Evolutionary conservation across 2,888 invertebrate species (phyloP).

Genomic region (Deroplatys truncata): DNA sequence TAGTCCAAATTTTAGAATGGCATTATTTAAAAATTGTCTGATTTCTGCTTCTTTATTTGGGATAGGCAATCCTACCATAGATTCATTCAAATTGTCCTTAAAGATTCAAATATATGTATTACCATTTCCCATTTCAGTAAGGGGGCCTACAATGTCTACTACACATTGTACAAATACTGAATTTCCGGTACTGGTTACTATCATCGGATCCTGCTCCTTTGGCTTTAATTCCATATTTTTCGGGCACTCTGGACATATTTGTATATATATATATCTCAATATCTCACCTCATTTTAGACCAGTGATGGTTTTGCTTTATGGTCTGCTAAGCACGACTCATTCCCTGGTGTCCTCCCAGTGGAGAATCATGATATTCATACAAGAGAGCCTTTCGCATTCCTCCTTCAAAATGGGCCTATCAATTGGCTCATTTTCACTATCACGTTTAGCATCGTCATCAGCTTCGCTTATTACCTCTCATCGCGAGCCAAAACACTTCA

Average conservation of each 20-base stretch:
- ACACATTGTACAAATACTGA: neutral
- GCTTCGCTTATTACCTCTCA: too few species aligned
- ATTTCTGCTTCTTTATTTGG: conserved; percentile 37
- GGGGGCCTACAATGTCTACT: neutral
- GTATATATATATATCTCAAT: neutral
- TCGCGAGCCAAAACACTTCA: too few species aligned
- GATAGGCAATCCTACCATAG: conserved; percentile 31
- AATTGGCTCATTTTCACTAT: neutral
- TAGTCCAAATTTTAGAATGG: conserved; percentile 32
- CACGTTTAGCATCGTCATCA: too few species aligned
- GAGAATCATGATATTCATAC: neutral
- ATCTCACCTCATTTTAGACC: neutral
- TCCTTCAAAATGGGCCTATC: neutral
- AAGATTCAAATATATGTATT: neutral
- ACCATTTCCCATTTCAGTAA: neutral
- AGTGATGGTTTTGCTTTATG: neutral
- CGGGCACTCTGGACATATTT: neutral
- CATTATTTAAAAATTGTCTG: conserved; percentile 29
- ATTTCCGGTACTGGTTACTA: neutral
- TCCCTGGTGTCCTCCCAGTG: neutral
- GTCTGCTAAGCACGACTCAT: neutral
- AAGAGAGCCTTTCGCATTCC: neutral
- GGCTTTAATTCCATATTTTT: neutral
- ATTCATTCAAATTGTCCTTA: neutral
- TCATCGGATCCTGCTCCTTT: neutral